These are phyloP conservation scores for Drosophila mercatorum DNA, from an alignment of 2,888 invertebrate species.

Conservation along the genomic window DNA sequence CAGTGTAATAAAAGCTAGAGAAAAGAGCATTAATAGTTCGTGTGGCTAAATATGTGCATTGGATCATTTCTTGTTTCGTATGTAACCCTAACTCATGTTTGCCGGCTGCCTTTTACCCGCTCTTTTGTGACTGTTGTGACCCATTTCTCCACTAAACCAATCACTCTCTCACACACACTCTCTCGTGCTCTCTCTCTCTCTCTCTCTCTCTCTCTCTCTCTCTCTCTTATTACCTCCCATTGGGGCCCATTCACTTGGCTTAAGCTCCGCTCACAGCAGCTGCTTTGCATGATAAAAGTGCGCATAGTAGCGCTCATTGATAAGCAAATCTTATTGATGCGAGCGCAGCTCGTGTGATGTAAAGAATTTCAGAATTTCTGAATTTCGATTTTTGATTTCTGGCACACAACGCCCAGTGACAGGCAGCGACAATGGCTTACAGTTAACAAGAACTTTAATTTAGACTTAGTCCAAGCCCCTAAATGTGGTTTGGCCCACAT, in stretches of 20 bases:
- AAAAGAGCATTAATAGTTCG: conserved; percentile 38
- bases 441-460: conserved; percentile 46
- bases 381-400: conserved; percentile 18
- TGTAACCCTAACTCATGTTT: conserved; percentile 53
- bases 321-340: conserved; percentile 22
- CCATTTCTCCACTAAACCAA: conserved; percentile 56
- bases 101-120: conserved; percentile 67
- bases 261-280: conserved; percentile 7
- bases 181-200: conserved; percentile 11
- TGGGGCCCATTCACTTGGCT: conserved; percentile 45
- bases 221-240: neutral
- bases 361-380: conserved; percentile 20
- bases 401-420: conserved; percentile 29
- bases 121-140: conserved; percentile 63
- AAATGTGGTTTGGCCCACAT: conserved; percentile 28
- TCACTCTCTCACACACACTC: conserved; percentile 15
- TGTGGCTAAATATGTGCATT: conserved; percentile 8
- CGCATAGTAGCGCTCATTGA: conserved; percentile 3
- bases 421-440: conserved; percentile 37
- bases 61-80: conserved; percentile 35
- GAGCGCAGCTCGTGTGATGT: conserved; percentile 28
- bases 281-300: conserved; percentile 62
- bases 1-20: neutral
- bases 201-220: conserved; percentile 9
- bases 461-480: conserved; percentile 12